Conservation (phyloP, 2,113 vertebrate genomes). For the Myotis davidii region DNA sequence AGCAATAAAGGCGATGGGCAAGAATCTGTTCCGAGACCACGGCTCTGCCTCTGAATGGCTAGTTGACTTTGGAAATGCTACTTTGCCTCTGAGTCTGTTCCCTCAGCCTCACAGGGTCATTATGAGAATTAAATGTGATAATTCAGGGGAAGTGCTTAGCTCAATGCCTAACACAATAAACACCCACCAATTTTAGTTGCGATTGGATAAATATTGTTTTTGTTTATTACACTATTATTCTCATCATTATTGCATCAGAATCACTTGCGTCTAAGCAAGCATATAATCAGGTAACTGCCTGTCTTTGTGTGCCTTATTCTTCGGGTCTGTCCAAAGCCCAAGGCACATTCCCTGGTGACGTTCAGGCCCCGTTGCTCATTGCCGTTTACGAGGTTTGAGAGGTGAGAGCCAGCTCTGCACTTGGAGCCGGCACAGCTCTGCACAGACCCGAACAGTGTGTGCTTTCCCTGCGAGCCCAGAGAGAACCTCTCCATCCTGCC, state of each 20-base stretch:
- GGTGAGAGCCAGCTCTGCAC: not conserved
- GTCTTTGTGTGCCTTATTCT: not conserved
- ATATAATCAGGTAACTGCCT: rapidly evolving
- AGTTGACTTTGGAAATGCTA: not conserved
- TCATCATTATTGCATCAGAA: not conserved
- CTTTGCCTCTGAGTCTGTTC: not conserved
- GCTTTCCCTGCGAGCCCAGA: rapidly evolving
- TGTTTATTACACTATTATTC: not conserved
- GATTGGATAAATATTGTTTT: not conserved
- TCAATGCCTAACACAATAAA: not conserved
- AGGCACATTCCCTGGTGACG: not conserved
- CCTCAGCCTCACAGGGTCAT: not conserved
- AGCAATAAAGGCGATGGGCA: rapidly evolving
- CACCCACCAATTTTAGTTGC: not conserved
- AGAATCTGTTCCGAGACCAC: not conserved
- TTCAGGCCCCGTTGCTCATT: rapidly evolving
- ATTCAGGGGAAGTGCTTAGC: not conserved
- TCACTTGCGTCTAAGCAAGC: not conserved
- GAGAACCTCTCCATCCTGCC: not conserved
- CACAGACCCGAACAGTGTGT: not conserved
- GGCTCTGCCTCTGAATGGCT: not conserved
- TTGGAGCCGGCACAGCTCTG: not conserved
- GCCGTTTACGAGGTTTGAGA: not conserved
- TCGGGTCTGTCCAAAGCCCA: not conserved
- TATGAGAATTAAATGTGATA: not conserved